Conservation (phyloP, 2,113 vertebrate species). For the Brachypteracias leptosomus region DNA sequence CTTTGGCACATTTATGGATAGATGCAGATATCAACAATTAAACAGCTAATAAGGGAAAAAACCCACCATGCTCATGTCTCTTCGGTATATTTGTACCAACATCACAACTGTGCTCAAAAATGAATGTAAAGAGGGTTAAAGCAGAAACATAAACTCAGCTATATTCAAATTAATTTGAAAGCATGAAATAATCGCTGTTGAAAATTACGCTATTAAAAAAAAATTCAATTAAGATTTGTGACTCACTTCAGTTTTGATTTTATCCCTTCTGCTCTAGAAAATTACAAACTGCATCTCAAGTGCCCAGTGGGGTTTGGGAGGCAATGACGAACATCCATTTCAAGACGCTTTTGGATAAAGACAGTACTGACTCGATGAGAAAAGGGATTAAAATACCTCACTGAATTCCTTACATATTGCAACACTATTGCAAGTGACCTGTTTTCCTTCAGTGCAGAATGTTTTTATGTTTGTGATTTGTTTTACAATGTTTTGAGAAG, state of each 20-base stretch:
- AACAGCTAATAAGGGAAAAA: not conserved
- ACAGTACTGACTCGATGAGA: not conserved
- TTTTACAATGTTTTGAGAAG: not conserved
- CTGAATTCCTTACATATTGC: not conserved
- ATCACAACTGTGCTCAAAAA: not conserved
- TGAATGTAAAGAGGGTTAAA: not conserved
- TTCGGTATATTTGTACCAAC: not conserved
- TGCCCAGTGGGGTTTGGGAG: not conserved
- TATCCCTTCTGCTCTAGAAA: conserved; percentile 35
- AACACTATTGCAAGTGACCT: not conserved
- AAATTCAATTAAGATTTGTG: conserved; percentile 21
- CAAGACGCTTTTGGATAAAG: not conserved
- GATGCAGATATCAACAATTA: not conserved
- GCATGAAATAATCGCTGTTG: not conserved
- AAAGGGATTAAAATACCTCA: not conserved
- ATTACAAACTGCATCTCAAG: not conserved
- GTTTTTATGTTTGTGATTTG: not conserved
- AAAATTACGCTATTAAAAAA: conserved; percentile 44
- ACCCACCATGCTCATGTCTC: not conserved
- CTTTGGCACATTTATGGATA: not conserved
- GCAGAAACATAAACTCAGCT: not conserved
- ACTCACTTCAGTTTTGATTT: conserved; percentile 42
- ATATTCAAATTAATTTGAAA: conserved; percentile 15
- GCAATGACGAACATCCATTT: not conserved
- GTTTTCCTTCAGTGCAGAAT: not conserved